Conservation (phyloP, 2,113 vertebrate species). For the Phycodurus eques region DNA sequence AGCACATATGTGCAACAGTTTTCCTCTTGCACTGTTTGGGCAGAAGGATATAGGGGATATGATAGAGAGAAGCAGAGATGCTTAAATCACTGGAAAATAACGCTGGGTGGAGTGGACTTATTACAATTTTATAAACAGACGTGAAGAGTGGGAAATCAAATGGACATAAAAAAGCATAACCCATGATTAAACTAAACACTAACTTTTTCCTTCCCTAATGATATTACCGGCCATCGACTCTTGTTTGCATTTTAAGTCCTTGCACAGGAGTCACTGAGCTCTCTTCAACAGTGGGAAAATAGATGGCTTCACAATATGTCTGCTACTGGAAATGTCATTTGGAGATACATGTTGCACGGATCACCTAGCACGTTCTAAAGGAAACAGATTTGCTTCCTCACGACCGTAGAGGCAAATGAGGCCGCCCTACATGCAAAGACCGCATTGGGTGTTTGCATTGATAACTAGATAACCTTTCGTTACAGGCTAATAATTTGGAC, state of each 20-base stretch:
- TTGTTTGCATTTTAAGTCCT: slow-evolving; percentile 50
- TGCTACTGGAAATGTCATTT: slow-evolving; percentile 30
- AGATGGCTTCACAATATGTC: slow-evolving; percentile 11
- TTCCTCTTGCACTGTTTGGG: slow-evolving; percentile 1
- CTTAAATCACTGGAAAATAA: slow-evolving; percentile 57
- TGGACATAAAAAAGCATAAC: background rate
- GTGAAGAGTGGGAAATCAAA: slow-evolving; percentile 27
- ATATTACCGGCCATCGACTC: background rate
- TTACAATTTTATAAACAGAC: slow-evolving; percentile 69
- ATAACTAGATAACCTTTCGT: slow-evolving; percentile 66
- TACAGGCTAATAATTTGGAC: slow-evolving; percentile 59
- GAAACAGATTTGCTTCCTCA: slow-evolving; percentile 70
- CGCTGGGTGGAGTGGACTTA: slow-evolving; percentile 45
- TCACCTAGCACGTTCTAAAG: slow-evolving; percentile 49
- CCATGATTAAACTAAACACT: background rate
- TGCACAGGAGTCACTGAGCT: background rate
- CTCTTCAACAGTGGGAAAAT: slow-evolving; percentile 6
- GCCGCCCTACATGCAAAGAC: slow-evolving; percentile 36
- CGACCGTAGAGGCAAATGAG: slow-evolving; percentile 67
- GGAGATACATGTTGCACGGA: slow-evolving; percentile 33
- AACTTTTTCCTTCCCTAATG: slow-evolving; percentile 34
- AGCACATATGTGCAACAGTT: slow-evolving; percentile 1
- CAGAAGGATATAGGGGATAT: background rate
- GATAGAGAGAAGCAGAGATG: slow-evolving; percentile 8
- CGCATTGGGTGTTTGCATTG: slow-evolving; percentile 47